Conservation (phyloP, 2,113 vertebrate genomes). For the Myanophis thanlyinensis region DNA sequence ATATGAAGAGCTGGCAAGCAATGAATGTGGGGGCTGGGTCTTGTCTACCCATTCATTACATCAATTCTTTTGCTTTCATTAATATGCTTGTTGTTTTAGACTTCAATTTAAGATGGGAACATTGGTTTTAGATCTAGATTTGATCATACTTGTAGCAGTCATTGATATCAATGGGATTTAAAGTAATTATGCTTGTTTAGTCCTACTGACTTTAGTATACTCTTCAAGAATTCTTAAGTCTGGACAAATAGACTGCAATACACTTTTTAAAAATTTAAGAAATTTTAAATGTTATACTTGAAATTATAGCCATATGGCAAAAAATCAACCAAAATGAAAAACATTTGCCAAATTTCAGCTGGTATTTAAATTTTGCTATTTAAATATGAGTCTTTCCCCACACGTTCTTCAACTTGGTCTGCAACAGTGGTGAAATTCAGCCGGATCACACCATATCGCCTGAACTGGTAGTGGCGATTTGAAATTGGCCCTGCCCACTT, state of each 20-base stretch:
- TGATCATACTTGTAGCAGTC: background rate
- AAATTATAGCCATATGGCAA: background rate
- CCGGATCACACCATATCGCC: no score
- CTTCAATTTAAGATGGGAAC: background rate
- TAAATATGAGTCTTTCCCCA: no score
- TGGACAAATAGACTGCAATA: background rate
- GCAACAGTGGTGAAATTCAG: no score
- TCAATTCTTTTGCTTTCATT: background rate
- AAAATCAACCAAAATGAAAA: background rate
- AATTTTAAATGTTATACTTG: background rate
- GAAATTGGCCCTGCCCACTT: no score
- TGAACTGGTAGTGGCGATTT: no score
- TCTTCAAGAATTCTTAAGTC: background rate
- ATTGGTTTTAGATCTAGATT: background rate
- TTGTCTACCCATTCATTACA: background rate
- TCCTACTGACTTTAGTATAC: background rate
- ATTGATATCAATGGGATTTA: background rate
- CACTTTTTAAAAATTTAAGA: background rate
- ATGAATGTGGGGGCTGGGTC: background rate
- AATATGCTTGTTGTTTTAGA: background rate
- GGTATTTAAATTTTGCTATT: no score
- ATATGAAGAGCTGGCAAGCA: background rate
- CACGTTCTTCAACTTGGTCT: no score
- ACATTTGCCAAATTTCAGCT: background rate
- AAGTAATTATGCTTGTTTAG: background rate